Evolutionary conservation across 2,888 invertebrate species (phyloP).

Genomic region (Sesia bembeciformis): DNA sequence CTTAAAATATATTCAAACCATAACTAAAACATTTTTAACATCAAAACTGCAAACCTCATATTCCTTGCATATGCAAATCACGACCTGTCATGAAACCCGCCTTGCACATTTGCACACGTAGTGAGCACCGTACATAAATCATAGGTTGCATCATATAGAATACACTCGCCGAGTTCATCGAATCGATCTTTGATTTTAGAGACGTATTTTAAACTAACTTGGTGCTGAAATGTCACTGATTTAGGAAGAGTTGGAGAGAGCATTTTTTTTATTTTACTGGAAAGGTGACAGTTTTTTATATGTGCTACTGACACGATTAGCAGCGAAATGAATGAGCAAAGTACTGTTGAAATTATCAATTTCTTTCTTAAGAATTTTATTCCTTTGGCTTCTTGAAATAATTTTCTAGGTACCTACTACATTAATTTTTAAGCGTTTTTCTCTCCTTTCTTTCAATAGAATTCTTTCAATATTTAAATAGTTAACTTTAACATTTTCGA

Average conservation of each 20-base stretch:
- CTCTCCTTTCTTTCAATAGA: too few relatives aligned
- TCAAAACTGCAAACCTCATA: not conserved
- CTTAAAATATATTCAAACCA: too few relatives aligned
- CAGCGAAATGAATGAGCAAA: not conserved
- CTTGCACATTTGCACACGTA: not conserved
- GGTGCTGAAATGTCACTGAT: slow-evolving; percentile 4
- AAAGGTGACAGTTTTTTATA: not conserved
- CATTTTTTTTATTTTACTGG: not conserved
- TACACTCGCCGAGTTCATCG: slow-evolving; percentile 43
- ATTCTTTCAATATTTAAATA: too few relatives aligned
- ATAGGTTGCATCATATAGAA: slow-evolving; percentile 49
- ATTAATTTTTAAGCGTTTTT: too few relatives aligned
- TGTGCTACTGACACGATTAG: not conserved
- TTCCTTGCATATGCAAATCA: not conserved
- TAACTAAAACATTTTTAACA: too few relatives aligned
- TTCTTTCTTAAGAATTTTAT: too few relatives aligned
- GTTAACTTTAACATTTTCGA: too few relatives aligned
- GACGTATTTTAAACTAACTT: slow-evolving; percentile 33
- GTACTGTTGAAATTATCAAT: too few relatives aligned
- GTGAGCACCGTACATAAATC: slow-evolving; percentile 42
- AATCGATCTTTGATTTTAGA: slow-evolving; percentile 43
- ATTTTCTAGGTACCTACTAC: too few relatives aligned
- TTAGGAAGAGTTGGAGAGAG: slow-evolving; percentile 1
- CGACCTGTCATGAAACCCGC: not conserved
- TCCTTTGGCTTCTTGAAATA: too few relatives aligned